These are phyloP conservation scores for Andrena bucephala DNA, from an alignment of 2,888 invertebrate species.

Conservation along the genomic window DNA sequence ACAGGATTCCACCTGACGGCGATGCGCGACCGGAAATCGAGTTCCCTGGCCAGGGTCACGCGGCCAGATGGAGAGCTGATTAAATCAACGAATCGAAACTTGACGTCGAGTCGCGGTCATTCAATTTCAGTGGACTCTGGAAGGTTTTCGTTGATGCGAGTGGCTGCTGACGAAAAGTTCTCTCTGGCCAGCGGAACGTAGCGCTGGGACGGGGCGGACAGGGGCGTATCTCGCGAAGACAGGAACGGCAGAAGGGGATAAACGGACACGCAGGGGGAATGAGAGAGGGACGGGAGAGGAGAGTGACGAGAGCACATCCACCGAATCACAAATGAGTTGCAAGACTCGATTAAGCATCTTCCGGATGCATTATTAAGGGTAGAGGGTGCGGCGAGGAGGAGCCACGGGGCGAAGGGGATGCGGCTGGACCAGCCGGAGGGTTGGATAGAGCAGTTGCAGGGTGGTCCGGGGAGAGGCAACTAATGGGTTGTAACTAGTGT, in stretches of 20 bases:
- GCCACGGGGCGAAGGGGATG: background rate
- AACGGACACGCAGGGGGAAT: background rate
- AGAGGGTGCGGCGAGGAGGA: slow-evolving; percentile 57
- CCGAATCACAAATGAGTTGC: slow-evolving; percentile 73
- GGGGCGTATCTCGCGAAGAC: background rate
- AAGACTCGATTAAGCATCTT: slow-evolving; percentile 73
- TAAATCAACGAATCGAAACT: slow-evolving; percentile 70
- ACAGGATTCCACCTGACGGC: slow-evolving; percentile 40
- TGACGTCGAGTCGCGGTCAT: slow-evolving; percentile 66
- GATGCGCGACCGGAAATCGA: slow-evolving; percentile 52
- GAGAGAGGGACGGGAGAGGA: slow-evolving; percentile 5
- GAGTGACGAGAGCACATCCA: slow-evolving; percentile 63
- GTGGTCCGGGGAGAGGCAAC: slow-evolving; percentile 51
- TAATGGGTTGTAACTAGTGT: slow-evolving; percentile 73
- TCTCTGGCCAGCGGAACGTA: slow-evolving; percentile 15
- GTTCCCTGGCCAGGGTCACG: slow-evolving; percentile 59
- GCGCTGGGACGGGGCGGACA: background rate
- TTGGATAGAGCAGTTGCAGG: slow-evolving; percentile 22
- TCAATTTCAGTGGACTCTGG: slow-evolving; percentile 61
- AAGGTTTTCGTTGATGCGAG: slow-evolving; percentile 59
- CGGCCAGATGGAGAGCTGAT: slow-evolving; percentile 57
- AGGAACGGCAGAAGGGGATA: background rate
- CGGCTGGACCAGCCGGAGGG: slow-evolving; percentile 32
- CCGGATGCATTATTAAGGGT: slow-evolving; percentile 71
- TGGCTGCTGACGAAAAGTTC: slow-evolving; percentile 65